phyloP scores from a whole-genome alignment of 1,140 invertebrate species.

The Metaphire vulgaris region DNA sequence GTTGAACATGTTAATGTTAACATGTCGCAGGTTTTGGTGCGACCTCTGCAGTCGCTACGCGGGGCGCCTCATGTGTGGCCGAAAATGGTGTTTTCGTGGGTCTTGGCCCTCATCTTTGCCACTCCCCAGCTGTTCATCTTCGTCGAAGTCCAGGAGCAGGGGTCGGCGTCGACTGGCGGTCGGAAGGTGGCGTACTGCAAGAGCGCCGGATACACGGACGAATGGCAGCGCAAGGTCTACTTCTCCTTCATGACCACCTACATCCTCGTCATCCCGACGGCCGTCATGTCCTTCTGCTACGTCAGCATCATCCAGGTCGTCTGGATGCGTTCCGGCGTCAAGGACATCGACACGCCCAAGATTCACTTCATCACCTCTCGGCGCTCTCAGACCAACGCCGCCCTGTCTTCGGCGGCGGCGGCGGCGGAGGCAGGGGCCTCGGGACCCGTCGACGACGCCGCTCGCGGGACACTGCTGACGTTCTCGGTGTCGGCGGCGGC shows the following conservation, averaged over 20 bases:
- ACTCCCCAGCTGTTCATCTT: conserved; percentile 54
- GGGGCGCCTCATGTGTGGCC: conserved; percentile 29
- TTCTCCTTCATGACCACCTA: conserved; percentile 41
- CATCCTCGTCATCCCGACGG: conserved; percentile 40
- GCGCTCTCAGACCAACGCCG: neutral
- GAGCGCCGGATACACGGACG: conserved; percentile 36
- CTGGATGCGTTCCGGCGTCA: conserved; percentile 32
- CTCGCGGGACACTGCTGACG: neutral
- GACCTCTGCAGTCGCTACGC: conserved; percentile 35
- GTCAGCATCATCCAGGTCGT: conserved; percentile 42
- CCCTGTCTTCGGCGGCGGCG: neutral
- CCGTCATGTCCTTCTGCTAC: conserved; percentile 46
- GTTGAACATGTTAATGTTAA: too few species aligned
- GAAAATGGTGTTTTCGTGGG: conserved; percentile 52
- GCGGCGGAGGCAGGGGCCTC: neutral
- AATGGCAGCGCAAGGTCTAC: conserved; percentile 46
- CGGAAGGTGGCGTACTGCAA: neutral
- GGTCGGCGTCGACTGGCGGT: neutral
- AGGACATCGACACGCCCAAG: conserved; percentile 7
- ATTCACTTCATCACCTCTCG: conserved; percentile 18
- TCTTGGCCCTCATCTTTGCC: conserved; percentile 50
- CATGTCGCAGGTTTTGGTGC: conserved; percentile 43
- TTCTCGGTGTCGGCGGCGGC: neutral
- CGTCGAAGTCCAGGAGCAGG: conserved; percentile 33
- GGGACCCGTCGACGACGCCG: neutral